Percentiles rank a stretch among this genome's conserved stretches.
Conservation (phyloP, 2,113 vertebrate genomes). For the Emydura subglobosa region DNA sequence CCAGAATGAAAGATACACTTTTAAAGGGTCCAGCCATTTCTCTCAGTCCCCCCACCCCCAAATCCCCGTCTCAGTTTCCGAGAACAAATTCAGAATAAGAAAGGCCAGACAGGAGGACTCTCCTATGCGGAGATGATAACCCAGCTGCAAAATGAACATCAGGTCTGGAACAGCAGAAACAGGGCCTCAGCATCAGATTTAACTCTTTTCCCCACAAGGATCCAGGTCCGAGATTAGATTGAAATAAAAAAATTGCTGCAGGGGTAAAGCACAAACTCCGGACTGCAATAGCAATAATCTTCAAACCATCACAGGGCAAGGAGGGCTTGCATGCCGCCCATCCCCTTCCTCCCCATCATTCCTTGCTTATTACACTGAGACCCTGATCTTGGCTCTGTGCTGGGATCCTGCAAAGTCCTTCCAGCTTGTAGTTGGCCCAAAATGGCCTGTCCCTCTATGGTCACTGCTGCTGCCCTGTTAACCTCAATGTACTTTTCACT, state of each 20-base stretch:
- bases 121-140: not conserved
- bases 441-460: not conserved
- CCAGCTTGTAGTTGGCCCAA: not conserved
- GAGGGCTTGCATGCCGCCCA: not conserved
- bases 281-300: not conserved
- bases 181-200: not conserved
- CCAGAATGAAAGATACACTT: not conserved
- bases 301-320: not conserved
- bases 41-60: not conserved
- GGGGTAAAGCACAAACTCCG: not conserved
- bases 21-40: not conserved
- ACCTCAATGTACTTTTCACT: rapidly evolving
- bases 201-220: not conserved
- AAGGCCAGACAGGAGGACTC: not conserved
- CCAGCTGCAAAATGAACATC: not conserved
- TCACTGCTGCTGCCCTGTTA: not conserved
- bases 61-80: rapidly evolving
- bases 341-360: not conserved
- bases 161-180: not conserved
- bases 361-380: not conserved
- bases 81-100: not conserved
- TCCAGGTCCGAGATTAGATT: not conserved
- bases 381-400: not conserved
- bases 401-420: not conserved
- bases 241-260: not conserved